Percentiles rank a stretch among this genome's conserved stretches.
Evolutionary conservation across 2,888 invertebrate species (phyloP).

Genomic region (Amiota communis): DNA sequence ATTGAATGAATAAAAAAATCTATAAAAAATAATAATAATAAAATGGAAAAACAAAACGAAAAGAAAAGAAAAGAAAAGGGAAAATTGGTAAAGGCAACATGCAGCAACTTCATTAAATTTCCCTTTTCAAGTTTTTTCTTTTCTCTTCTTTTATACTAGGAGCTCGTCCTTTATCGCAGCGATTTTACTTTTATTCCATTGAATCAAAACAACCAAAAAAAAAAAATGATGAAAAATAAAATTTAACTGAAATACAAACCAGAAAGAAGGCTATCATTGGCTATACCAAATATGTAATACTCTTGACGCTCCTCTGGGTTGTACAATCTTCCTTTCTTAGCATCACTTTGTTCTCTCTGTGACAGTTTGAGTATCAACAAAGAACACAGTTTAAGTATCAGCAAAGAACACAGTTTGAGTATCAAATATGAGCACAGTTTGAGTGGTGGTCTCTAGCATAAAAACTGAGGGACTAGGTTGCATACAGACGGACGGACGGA

Average conservation of each 20-base stretch:
- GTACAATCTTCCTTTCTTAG: no score
- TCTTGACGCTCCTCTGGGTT: no score
- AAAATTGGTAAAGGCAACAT: conserved; percentile 11
- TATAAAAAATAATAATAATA: not conserved
- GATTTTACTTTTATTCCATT: not conserved
- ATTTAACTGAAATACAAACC: conserved; percentile 22
- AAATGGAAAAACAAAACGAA: not conserved
- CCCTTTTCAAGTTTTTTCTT: conserved; percentile 28
- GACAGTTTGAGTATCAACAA: no score
- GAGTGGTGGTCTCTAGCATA: no score
- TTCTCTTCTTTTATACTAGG: conserved; percentile 6
- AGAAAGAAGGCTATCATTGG: no score
- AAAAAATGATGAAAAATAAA: not conserved
- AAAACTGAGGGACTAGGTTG: no score
- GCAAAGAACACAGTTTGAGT: no score
- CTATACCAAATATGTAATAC: no score
- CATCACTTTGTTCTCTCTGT: no score
- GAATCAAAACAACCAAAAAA: conserved; percentile 13
- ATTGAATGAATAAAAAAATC: not conserved
- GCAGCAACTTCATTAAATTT: conserved; percentile 43
- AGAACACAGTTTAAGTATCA: no score
- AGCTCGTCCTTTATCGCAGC: not conserved
- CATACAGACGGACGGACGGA: no score
- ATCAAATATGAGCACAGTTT: no score
- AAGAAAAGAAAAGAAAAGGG: not conserved